Evolutionary conservation across 2,888 invertebrate species (phyloP), one percentile per base, ranked within the genome.

Genomic region (Uropetala carovei): DNA sequence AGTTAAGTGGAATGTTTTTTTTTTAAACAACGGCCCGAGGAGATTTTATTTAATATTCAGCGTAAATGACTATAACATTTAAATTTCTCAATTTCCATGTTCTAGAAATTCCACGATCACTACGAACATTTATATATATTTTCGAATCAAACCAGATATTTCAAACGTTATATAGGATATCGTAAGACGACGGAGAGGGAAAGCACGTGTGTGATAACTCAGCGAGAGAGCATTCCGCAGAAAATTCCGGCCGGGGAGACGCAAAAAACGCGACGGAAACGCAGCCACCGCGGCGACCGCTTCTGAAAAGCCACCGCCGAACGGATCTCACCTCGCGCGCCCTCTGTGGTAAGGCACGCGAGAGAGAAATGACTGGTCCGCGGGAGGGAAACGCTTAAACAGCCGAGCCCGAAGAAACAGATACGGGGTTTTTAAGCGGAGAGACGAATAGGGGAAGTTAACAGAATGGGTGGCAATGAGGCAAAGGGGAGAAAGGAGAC

Each of bases 401-500:
- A 75, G 8, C 8, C 27, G 27, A 27, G 86, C 30, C 30, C 18
- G 60, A 14, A 68, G 89, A 89, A 89, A 89, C 64, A 89, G 89
- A 89, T 89, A 89, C 64, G 89, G 89, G 89, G 89, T 89, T 89
- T 68, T 89, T 64, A 89, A 89, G 89, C 30, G 30, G 64, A n/a
- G 89, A 89, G 89, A 89, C 89, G 89, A 43, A 89, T 89, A n/a
- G 89, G 68, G n/a, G 30, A 64, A 89, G 89, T 68, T 43, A 68
- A 68, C 64, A 60, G 89, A 89, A 89, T 89, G 89, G 89, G 89
- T 89, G 89, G 89, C 64, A 89, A 89, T 89, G 89, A 89, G 85
- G 9, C 57, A 59, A 16, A 10, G 59, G 60, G 60, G 60, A 60
- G 60, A 89, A 43, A n/a, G 43, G 60, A 16, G 7, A 64, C 30